A percentile compares a stretch with the other conserved stretches of the same genome.
phyloP scores from a whole-genome alignment of 1,140 invertebrate genomes.

The Orchestia grillus region DNA sequence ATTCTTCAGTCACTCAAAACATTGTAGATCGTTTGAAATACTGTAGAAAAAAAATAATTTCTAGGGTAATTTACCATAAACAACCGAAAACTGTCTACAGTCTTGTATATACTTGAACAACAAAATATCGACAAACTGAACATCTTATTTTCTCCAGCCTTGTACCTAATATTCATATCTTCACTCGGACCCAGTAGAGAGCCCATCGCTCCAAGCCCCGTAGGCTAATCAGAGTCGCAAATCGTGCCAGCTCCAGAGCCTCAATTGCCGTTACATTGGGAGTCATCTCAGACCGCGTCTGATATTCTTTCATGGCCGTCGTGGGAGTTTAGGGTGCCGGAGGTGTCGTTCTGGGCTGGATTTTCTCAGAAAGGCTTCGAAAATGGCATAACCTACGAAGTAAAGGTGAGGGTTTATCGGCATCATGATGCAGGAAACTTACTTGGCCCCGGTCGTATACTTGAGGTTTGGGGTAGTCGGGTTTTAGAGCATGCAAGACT shows the following conservation, averaged over 20 bases:
- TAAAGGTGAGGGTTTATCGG: neutral
- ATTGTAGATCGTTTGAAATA: too few relatives aligned
- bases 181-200: neutral
- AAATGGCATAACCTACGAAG: neutral
- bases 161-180: neutral
- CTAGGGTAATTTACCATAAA: too few relatives aligned
- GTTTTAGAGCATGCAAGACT: neutral
- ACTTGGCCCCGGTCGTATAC: neutral
- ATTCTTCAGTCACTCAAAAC: too few relatives aligned
- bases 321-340: neutral
- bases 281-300: neutral
- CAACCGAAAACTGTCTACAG: too few relatives aligned
- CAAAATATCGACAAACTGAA: too few relatives aligned
- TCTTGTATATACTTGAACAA: too few relatives aligned
- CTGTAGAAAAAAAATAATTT: too few relatives aligned
- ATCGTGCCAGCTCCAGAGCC: neutral
- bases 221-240: neutral
- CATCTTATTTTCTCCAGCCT: neutral
- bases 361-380: neutral
- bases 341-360: neutral
- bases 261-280: neutral
- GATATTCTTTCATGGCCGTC: neutral
- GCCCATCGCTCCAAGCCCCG: neutral
- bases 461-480: neutral
- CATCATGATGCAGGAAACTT: neutral